Evolutionary conservation across 2,113 vertebrate genomes (phyloP).

Genomic region (Pomatostomus ruficeps): DNA sequence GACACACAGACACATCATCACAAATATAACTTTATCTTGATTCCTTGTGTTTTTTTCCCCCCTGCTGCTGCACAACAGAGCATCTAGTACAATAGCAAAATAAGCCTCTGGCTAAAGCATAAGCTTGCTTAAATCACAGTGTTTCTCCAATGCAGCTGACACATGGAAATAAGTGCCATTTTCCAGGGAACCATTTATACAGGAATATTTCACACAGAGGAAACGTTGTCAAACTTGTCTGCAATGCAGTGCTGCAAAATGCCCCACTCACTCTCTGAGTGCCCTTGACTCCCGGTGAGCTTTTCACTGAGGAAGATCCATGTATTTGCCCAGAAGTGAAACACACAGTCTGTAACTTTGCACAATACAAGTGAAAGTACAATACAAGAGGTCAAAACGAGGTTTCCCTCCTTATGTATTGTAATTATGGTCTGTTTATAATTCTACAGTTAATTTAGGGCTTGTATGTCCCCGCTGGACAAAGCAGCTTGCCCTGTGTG

Average conservation of each 20-base stretch:
- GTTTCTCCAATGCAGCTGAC: not conserved
- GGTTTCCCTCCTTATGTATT: slow-evolving; percentile 6
- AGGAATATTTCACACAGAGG: not conserved
- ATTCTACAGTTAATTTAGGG: slow-evolving; percentile 44
- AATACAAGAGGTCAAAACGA: slow-evolving; percentile 38
- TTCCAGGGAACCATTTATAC: not conserved
- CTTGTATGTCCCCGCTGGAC: slow-evolving; percentile 15
- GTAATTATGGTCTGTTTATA: slow-evolving; percentile 34
- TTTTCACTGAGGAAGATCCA: not conserved
- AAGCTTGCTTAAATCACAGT: not conserved
- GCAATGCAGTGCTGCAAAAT: not conserved
- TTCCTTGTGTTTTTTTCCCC: not conserved
- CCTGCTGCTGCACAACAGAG: not conserved
- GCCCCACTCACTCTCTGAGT: not conserved
- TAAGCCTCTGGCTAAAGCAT: not conserved
- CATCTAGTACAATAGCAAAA: not conserved
- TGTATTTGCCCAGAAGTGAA: not conserved
- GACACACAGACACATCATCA: slow-evolving; percentile 14
- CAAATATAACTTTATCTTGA: slow-evolving; percentile 24
- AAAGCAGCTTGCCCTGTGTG: slow-evolving; percentile 47
- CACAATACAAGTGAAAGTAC: not conserved
- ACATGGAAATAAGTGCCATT: not conserved
- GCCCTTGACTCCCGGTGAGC: not conserved
- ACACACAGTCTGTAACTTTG: not conserved
- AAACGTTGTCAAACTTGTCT: not conserved